Conservation (phyloP, 64 coral and sea anemone species). For the Cladopsammia gracilis region DNA sequence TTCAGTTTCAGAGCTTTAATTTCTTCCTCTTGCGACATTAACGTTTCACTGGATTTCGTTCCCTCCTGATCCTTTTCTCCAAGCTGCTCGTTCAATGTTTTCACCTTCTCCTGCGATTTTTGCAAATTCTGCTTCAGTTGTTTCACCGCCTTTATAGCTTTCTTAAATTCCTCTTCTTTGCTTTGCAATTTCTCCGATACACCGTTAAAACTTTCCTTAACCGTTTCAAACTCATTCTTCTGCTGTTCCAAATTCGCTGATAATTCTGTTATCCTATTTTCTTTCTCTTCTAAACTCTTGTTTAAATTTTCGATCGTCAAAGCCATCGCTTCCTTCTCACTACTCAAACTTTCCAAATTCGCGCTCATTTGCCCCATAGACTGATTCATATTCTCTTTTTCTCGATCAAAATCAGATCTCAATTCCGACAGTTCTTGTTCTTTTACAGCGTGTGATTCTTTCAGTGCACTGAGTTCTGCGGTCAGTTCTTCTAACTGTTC, state of each 20-base stretch:
- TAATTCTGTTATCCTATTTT: slow-evolving; percentile 3
- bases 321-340: slow-evolving; percentile 49
- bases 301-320: slow-evolving; percentile 41
- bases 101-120: slow-evolving; percentile 66
- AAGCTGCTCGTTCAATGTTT: slow-evolving; percentile 29
- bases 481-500: slow-evolving; percentile 33
- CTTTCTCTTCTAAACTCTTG: slow-evolving; percentile 34
- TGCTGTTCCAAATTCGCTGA: slow-evolving; percentile 41
- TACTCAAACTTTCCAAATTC: slow-evolving; percentile 9
- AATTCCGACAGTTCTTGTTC: slow-evolving; percentile 37
- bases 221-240: slow-evolving; percentile 4
- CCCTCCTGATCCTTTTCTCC: slow-evolving; percentile 38
- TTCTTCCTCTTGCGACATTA: slow-evolving; percentile 39
- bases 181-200: slow-evolving; percentile 44
- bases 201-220: slow-evolving; percentile 54
- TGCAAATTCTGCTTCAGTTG: slow-evolving; percentile 60
- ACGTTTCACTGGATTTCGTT: slow-evolving; percentile 45
- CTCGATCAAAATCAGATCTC: neutral
- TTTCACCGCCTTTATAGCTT: slow-evolving; percentile 32
- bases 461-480: slow-evolving; percentile 20
- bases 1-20: slow-evolving; percentile 40
- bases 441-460: neutral
- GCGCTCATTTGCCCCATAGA: slow-evolving; percentile 1
- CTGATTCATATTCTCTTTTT: slow-evolving; percentile 23
- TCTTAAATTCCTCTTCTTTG: slow-evolving; percentile 75